Conservation (phyloP, 2,797 vertebrate species). For the Champsocephalus gunnari region DNA sequence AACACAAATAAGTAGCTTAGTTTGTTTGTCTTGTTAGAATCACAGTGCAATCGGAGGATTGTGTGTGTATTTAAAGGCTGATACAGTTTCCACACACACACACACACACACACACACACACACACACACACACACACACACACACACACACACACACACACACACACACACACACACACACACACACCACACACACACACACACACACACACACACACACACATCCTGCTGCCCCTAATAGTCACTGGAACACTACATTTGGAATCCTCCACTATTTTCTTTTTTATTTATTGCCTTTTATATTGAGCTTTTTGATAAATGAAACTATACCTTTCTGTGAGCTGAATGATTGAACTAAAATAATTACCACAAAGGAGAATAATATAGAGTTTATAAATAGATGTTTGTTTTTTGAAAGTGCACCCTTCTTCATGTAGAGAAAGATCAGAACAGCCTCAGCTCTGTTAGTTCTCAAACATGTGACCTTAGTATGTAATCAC, state of each 20-base stretch:
- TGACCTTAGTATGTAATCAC: slow-evolving; percentile 3
- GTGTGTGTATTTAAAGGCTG: background rate
- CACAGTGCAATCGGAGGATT: background rate
- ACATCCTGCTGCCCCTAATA: too few relatives aligned
- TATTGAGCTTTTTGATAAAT: background rate
- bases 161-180: too few relatives aligned
- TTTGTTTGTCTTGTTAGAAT: background rate
- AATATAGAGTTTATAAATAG: background rate
- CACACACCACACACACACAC: too few relatives aligned
- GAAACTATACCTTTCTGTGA: background rate
- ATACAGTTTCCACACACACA: background rate
- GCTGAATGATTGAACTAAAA: background rate
- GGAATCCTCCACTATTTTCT: background rate
- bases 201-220: too few relatives aligned
- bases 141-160: too few relatives aligned
- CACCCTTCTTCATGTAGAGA: background rate
- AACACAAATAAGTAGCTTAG: background rate
- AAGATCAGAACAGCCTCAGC: background rate
- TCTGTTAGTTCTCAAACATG: background rate
- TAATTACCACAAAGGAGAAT: background rate
- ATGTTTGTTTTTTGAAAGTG: background rate
- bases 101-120: too few relatives aligned
- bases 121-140: too few relatives aligned
- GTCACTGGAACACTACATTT: too few relatives aligned
- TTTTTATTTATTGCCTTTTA: too few relatives aligned